These are phyloP conservation scores for Laodelphax striatellus DNA, from an alignment of 1,140 invertebrate species.

Conservation along the genomic window DNA sequence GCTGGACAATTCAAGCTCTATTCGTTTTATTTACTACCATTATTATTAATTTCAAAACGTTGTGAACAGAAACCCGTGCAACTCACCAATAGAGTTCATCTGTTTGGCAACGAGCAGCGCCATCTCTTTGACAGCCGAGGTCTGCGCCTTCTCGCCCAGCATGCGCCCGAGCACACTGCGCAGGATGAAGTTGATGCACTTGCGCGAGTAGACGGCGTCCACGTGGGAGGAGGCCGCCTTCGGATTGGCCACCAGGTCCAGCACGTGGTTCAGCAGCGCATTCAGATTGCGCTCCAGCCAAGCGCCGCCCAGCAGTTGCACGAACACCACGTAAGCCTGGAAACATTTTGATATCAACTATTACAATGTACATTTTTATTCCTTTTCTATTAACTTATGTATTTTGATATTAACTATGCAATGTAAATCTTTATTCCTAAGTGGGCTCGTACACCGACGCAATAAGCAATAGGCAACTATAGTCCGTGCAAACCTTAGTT, in stretches of 20 bases:
- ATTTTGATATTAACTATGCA: too few relatives aligned
- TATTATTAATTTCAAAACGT: too few relatives aligned
- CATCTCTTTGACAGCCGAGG: slow-evolving; percentile 89
- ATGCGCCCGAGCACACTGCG: slow-evolving; percentile 83
- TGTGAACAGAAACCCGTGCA: too few relatives aligned
- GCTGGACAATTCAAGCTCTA: too few relatives aligned
- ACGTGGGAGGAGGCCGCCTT: slow-evolving; percentile 90
- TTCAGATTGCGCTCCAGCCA: slow-evolving; percentile 92
- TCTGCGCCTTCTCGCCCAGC: slow-evolving; percentile 92
- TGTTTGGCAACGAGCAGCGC: slow-evolving; percentile 84
- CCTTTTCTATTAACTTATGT: too few relatives aligned
- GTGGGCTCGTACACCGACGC: too few relatives aligned
- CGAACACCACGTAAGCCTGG: slow-evolving; percentile 87
- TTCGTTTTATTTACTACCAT: too few relatives aligned
- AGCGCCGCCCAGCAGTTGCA: slow-evolving; percentile 79
- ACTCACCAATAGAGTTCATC: slow-evolving; percentile 76
- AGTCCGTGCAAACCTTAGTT: too few relatives aligned
- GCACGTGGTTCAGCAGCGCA: slow-evolving; percentile 72
- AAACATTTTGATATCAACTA: slow-evolving; percentile 25
- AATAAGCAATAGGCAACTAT: too few relatives aligned
- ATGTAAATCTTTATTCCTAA: too few relatives aligned
- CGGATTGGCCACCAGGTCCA: slow-evolving; percentile 87
- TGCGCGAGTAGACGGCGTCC: slow-evolving; percentile 93
- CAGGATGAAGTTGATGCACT: slow-evolving; percentile 94
- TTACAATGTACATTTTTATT: too few relatives aligned